Evolutionary conservation across 1,140 invertebrate genomes (phyloP), one percentile per base, ranked within the genome.

Genomic region (Magallana gigas): DNA sequence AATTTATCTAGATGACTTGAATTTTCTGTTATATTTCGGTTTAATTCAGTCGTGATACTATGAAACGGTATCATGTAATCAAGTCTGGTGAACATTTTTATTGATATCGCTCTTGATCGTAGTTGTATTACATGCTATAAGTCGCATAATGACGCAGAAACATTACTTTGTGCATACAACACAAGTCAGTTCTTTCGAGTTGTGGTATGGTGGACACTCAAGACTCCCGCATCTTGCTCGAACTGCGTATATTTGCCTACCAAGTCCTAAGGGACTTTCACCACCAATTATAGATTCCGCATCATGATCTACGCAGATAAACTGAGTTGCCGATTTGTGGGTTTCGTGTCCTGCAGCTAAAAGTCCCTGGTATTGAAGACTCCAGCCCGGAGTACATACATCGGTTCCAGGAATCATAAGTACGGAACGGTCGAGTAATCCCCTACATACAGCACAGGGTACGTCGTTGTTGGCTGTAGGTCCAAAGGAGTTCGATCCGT

Each of bases 331-430:
- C 8, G 82, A 16, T 1, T 23, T 9, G 6, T 87, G 57, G 5
- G n/a, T 18, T 18, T 48, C 14, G 18, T 23, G 23, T 0, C 88
- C 88, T 14, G 85, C 85, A 83, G 87, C 87, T 36, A 89, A n/a
- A 9, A 83, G 83, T 14, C 88, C 88, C 14, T 56, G 29, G 18
- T 89, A 89, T 68, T 89, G 84, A 16, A 56, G 48, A 11, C 59
- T 89, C 88, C 88, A 89, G 56, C 85, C 88, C 23, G 57, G 14
- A 14, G 48, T 81, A 58, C 88, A 89, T 5, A 14, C 36, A n/a
- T 87, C 71, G 11, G 59, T 56, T 4, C 83, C 88, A 56, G 76
- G 76, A 18, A 85, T 85, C 84, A 85, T 88, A 14, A 83, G 2
- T 64, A 64, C 14, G 8, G 62, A 64, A 14, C 14, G 18, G 14